Evolutionary conservation across 2,797 vertebrate genomes (phyloP), one percentile per base, ranked within the genome.

Genomic region (Ceyx erithaca): DNA sequence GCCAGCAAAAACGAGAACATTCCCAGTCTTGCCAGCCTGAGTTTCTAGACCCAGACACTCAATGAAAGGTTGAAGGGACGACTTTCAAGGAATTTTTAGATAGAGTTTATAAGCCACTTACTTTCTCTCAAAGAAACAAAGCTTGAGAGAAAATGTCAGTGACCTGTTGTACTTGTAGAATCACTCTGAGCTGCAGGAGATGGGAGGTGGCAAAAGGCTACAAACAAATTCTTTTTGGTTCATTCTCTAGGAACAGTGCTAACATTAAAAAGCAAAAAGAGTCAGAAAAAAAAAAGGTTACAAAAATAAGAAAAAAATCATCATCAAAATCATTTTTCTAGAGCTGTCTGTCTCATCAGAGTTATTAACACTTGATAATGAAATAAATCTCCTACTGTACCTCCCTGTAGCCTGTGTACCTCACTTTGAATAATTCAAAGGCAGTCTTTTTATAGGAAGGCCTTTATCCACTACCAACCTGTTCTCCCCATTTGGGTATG

Each of bases 321-420:
- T 83, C 63, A 85, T 94, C 72, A 62, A 87, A 94, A 48, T 23
- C 8, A 69, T 69, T 45, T 52, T 92, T 88, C 87, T 69, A 28
- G 30, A 89, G 59, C n/a, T 80, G 37, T 30, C 31, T 69, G 28
- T 75, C 76, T 72, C 43, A 66, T 48, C 12, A 26, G 35, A 12
- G 22, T 55, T 87, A 48, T 87, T 87, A 83, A 20, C 66, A 62
- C 58, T 59, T 45, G 31, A 54, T 85, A 92, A 75, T 1, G 2
- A 93, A 87, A 31, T 12, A 87, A 89, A 54, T 16, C 48, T 45
- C 14, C 33, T 55, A 18, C n/a, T 57, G 9, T 30, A 85, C 14
- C 28, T 80, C 62, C 66, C 63, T 79, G 63, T 87, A 85, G 68
- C 69, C 54, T 31, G 45, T 8, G 30, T 66, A 73, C 9, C 17